Evolutionary conservation across 2,113 vertebrate species (phyloP).

Genomic region (Triplophysa siluroides): DNA sequence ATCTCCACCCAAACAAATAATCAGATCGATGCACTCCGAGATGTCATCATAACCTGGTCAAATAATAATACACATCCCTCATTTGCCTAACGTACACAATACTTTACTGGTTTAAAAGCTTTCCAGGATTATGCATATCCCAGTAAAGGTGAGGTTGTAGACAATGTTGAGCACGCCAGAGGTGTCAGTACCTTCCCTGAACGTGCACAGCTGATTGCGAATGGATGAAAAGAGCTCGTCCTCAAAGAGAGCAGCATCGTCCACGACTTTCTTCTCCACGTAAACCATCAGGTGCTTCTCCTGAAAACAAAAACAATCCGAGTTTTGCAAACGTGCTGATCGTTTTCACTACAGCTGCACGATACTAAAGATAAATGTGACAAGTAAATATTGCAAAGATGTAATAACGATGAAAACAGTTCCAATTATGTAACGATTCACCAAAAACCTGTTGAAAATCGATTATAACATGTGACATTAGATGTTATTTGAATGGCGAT

Average conservation of each 20-base stretch:
- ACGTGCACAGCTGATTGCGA: constrained; percentile 79
- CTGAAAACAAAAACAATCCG: constrained; percentile 54
- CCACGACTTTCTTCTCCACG: constrained; percentile 79
- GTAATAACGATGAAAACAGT: too few species aligned
- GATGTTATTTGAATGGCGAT: too few species aligned
- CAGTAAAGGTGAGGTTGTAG: too few species aligned
- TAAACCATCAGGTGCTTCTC: constrained; percentile 82
- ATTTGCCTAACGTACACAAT: not conserved
- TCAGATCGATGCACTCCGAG: constrained; percentile 80
- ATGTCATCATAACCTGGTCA: constrained; percentile 78
- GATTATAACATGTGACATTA: too few species aligned
- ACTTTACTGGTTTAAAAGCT: not conserved
- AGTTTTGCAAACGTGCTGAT: not conserved
- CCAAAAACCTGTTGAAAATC: too few species aligned
- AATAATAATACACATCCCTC: not conserved
- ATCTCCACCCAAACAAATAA: constrained; percentile 82
- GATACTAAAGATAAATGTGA: too few species aligned
- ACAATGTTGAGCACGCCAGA: not conserved
- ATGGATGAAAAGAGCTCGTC: constrained; percentile 74
- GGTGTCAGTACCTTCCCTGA: constrained; percentile 74
- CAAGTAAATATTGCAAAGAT: too few species aligned
- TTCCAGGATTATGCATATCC: not conserved
- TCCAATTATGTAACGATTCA: too few species aligned
- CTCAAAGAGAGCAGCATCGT: constrained; percentile 71
- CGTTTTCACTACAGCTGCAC: not conserved